Evolutionary conservation across 2,797 vertebrate species (phyloP), one percentile per base, ranked within the genome.

Genomic region (Hippoglossus hippoglossus): DNA sequence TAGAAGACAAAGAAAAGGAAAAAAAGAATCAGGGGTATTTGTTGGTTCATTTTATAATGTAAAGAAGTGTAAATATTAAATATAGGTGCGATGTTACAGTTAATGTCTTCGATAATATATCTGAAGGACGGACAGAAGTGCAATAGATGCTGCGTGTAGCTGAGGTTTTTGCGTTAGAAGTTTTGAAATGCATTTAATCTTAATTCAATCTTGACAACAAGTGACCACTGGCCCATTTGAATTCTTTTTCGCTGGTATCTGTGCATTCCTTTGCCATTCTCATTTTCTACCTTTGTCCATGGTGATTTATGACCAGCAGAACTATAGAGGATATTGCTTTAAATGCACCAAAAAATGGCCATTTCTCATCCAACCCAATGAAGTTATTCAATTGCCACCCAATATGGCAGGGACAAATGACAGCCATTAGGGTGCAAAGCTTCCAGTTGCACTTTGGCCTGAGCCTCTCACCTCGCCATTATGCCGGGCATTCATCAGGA

Each of bases 351-450:
- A 75, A 82, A 61, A 83, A 79, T 68, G 69, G 74, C 73, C 59
- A 46, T 80, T 81, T 31, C 74, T 84, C 75, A 68, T 71, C 75
- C 12, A n/a, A 46, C 61, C 56, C 76, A 49, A 70, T 77, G 63
- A 84, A 92, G 69, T 83, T 84, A 80, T 91, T 87, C 85, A 87
- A 81, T 85, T 65, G 69, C 81, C 82, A 77, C 70, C 89, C 87
- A 91, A 91, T 84, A 77, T 91, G 92, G 87, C 93, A 90, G 78
- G 75, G 88, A 92, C 87, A 93, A 93, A 94, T 90, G 88, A 89
- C 57, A 44, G 73, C 89, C 79, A 92, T 94, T 93, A 93, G 52
- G 57, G 80, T 74, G 79, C 73, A 80, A 77, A 81, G 87, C 72
- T 67, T 81, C 67, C 67, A 83, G 79, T 85, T 91, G 82, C 87